Evolutionary conservation across 2,797 vertebrate species (phyloP).

Genomic region (Myiotriccus ornatus): DNA sequence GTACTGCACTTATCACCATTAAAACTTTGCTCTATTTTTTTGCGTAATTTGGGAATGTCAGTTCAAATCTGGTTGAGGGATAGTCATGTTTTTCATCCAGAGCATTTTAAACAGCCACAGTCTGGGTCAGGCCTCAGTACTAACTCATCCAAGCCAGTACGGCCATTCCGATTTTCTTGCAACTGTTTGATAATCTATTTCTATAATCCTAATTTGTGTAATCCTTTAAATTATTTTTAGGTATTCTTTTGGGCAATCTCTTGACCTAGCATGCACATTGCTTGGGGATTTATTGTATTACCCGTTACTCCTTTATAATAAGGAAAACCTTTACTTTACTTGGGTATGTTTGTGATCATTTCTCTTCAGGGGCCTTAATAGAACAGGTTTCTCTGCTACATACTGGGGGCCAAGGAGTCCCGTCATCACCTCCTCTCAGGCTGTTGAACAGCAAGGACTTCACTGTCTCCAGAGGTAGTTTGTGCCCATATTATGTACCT

Average conservation of each 20-base stretch:
- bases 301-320: neutral
- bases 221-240: slow-evolving; percentile 36
- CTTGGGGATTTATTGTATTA: neutral
- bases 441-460: neutral
- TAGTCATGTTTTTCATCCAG: neutral
- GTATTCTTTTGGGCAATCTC: neutral
- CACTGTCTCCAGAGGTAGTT: neutral
- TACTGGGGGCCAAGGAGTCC: neutral
- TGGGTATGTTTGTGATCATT: neutral
- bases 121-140: neutral
- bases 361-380: neutral
- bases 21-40: neutral
- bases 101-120: neutral
- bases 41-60: neutral
- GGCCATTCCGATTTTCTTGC: neutral
- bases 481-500: accelerated
- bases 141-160: neutral
- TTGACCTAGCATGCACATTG: neutral
- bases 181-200: neutral
- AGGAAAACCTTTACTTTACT: neutral
- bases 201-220: neutral
- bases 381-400: neutral
- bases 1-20: neutral
- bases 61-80: neutral
- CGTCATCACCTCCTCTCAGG: neutral